Evolutionary conservation across 2,113 vertebrate species (phyloP).

Genomic region (Aspidoscelis tigris): DNA sequence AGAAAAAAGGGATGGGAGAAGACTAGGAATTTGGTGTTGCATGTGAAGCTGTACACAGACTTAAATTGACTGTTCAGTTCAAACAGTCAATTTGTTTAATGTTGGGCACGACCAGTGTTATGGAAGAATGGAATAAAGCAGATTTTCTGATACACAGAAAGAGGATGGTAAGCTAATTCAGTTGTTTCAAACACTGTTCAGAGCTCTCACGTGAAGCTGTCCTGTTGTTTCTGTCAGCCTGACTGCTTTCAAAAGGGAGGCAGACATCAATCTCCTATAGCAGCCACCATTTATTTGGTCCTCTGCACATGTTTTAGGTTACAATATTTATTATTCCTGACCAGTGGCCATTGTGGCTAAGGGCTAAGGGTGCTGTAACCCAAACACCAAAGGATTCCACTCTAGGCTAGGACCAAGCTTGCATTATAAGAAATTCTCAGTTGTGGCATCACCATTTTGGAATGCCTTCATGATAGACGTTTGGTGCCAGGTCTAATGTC

Average conservation of each 20-base stretch:
- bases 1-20: background rate
- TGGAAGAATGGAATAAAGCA: background rate
- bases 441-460: background rate
- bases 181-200: background rate
- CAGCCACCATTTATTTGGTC: too few relatives aligned
- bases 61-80: too few relatives aligned
- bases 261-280: too few relatives aligned
- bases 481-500: background rate
- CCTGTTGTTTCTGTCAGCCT: background rate
- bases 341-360: too few relatives aligned
- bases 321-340: too few relatives aligned
- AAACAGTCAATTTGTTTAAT: too few relatives aligned
- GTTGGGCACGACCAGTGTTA: too few relatives aligned
- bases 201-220: background rate
- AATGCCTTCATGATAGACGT: background rate
- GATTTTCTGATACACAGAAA: background rate
- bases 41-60: too few relatives aligned
- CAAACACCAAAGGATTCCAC: too few relatives aligned
- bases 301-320: too few relatives aligned
- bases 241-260: background rate
- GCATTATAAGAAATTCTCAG: background rate
- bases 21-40: background rate
- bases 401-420: too few relatives aligned
- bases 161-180: background rate
- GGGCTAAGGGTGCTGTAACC: too few relatives aligned